phyloP scores from a whole-genome alignment of 2,113 vertebrate species.

The Solenodon paradoxus region DNA sequence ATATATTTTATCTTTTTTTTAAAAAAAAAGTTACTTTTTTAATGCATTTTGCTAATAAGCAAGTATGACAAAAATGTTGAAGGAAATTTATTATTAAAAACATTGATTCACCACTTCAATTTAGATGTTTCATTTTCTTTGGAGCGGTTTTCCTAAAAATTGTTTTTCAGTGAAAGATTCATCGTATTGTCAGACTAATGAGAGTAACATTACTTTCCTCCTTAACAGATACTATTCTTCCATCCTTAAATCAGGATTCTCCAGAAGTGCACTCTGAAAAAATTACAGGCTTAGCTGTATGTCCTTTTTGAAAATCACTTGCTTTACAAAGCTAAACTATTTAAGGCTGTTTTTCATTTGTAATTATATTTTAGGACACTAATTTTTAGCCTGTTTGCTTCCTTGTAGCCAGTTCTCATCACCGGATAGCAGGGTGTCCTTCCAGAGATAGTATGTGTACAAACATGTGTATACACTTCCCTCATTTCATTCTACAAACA shows the following conservation, averaged over 20 bases:
- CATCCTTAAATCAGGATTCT: not conserved
- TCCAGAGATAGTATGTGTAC: not conserved
- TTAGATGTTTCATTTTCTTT: not conserved
- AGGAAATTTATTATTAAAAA: not conserved
- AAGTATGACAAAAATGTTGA: constrained; percentile 19
- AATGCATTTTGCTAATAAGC: not conserved
- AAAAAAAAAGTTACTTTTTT: not conserved
- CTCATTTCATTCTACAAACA: not conserved
- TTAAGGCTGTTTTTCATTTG: constrained; percentile 29
- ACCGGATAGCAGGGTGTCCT: not conserved
- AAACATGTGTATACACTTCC: not conserved
- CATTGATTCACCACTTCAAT: not conserved
- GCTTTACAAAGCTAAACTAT: not conserved
- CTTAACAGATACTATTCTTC: constrained; percentile 23
- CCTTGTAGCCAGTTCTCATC: not conserved
- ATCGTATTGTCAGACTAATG: not conserved
- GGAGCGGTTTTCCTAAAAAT: not conserved
- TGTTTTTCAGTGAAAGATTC: constrained; percentile 15
- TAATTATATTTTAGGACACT: constrained; percentile 10
- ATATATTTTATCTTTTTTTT: constrained; percentile 24
- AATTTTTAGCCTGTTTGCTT: not conserved
- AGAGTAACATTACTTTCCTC: no score
- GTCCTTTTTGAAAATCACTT: not conserved
- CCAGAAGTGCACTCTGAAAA: not conserved
- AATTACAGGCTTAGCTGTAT: not conserved